Evolutionary conservation across 2,113 vertebrate genomes (phyloP).

Genomic region (Setophaga kirtlandii): DNA sequence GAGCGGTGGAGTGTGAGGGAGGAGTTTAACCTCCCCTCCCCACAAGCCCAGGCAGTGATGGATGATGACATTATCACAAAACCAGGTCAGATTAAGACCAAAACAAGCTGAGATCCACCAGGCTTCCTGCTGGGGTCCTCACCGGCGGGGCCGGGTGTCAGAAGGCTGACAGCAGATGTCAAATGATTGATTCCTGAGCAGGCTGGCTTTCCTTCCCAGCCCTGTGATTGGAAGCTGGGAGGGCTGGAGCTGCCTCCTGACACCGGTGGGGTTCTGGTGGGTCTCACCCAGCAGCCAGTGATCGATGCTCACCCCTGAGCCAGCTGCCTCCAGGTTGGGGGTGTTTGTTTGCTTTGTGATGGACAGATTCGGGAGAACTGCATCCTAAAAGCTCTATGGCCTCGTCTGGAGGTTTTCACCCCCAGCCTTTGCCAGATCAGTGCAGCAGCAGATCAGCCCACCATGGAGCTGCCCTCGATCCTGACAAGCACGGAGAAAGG

Average conservation of each 20-base stretch:
- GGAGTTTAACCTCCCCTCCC: background rate
- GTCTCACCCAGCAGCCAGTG: background rate
- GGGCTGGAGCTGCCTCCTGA: background rate
- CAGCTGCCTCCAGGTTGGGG: background rate
- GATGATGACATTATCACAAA: background rate
- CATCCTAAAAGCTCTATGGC: background rate
- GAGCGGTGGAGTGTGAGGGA: background rate
- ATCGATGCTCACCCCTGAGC: background rate
- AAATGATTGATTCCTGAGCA: background rate
- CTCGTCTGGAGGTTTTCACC: background rate
- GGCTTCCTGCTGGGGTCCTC: background rate
- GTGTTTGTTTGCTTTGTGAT: background rate
- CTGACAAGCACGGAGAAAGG: rapidly evolving
- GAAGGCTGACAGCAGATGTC: background rate
- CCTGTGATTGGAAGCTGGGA: rapidly evolving
- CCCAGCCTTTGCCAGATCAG: background rate
- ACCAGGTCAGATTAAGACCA: background rate
- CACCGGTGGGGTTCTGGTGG: rapidly evolving
- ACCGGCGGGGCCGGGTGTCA: rapidly evolving
- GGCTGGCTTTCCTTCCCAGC: background rate
- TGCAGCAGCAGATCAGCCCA: background rate
- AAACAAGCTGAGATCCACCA: background rate
- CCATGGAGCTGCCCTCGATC: background rate
- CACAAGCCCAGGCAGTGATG: background rate
- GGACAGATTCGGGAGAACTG: background rate